Base-by-base conservation (phyloP, 2,113 vertebrate genomes). In the Acrocephalus kingi region DNA sequence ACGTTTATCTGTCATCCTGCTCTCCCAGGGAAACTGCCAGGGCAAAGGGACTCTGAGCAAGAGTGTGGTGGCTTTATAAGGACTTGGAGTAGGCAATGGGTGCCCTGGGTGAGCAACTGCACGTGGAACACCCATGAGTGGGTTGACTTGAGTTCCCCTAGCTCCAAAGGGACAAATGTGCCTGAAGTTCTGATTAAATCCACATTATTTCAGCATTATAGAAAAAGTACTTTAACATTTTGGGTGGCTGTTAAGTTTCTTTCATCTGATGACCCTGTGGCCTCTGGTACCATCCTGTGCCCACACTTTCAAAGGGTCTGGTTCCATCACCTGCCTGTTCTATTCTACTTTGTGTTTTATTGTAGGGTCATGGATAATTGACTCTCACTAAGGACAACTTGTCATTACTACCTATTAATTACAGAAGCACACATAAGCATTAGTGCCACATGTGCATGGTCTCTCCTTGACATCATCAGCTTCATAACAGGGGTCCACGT, bases 391-490 rank as follows among this genome's bases (percentile, higher is more conserved):
- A 68, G 48, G 33, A 51, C 39, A 52, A 4, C 8, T 56, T 56
- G 15, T 55, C 74, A 21, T 63, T 59, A 28, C 8, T 21, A 5
- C 30, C 41, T 76, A 0, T 84, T 45, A 61, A 55, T 46, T 72
- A 67, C 64, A 71, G 56, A 62, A 75, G 43, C 10, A 48, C 20
- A 1, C 3, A 2, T 14, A 46, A 75, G 35, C 18, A 48, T 25
- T 33, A n/a, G 37, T 37, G 37, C 74, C 85, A 16, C 33, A 3
- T 0, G 0, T 37, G n/a, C 13, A 6, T 0, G 1, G 41, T 23
- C 4, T 49, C 13, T 55, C 48, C 83, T 84, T 1, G 0, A 20
- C 24, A 46, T 13, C 49, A 37, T 24, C 23, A 58, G 33, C 64
- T 56, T 24, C 27, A 55, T 31, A 62, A 55, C 15, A 19, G 23